Evolutionary conservation across 1,140 invertebrate species (phyloP), one percentile per base, ranked within the genome.

Genomic region (Nylanderia fulva): DNA sequence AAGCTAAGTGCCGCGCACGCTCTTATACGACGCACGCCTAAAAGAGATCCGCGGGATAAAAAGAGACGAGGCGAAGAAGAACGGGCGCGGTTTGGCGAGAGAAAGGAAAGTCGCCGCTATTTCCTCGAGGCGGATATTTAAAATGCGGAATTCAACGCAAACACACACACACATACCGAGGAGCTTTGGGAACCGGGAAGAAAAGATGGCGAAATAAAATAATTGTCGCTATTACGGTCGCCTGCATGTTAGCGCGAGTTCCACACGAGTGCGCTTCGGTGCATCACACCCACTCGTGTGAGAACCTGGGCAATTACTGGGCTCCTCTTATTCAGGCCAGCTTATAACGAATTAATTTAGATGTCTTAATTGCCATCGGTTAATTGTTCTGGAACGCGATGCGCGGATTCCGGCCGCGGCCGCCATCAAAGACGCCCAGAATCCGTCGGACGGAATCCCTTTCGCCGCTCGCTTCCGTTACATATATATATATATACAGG

Each of bases 361-460:
- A 94, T 93, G 92, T 94, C 93, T 94, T 94, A 94, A 94, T 94
- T 94, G 93, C 93, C 84, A 91, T 91, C 92, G 91, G 92, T 93
- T 94, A 94, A 94, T 94, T 94, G 93, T 93, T 90, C 85, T 88
- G 83, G 89, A 91, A 86, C 79, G 86, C 86, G 88, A 61, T 60
- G 83, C 63, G 33, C 36, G 58, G 48, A 48, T 15, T 58, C 58
- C 42, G 58, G 72, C 75, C 75, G 82, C 61, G 75, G 66, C 64
- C 87, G 24, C 79, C 76, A 21, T 77, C 88, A 88, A 89, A 89
- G 87, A 74, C 88, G 88, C 79, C 87, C 88, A 84, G 86, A 86
- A 89, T 89, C 54, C 76, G 63, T 52, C 69, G 82, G 75, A 74
- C 75, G 71, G 84, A 58, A 85, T 88, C 77, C 66, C 77, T 89